Conservation (phyloP, 2,797 vertebrate species). For the Erethizon dorsatum region DNA sequence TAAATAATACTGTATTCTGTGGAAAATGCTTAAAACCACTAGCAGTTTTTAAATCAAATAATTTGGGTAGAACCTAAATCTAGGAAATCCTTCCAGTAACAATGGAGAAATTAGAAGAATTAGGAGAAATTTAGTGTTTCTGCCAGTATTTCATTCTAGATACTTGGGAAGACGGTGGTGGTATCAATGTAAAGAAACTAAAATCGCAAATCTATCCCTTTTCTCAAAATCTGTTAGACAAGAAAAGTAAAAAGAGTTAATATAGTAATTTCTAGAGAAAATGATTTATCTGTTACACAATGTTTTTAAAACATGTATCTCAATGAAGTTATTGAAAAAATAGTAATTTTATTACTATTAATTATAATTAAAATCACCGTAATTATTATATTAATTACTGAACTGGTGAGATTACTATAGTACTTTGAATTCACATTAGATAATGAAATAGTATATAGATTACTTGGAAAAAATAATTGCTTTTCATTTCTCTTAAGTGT, state of each 20-base stretch:
- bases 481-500: background rate
- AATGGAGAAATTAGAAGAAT: background rate
- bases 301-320: background rate
- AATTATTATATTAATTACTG: background rate
- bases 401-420: background rate
- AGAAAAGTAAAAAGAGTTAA: background rate
- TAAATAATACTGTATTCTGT: background rate
- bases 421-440: background rate
- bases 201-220: background rate
- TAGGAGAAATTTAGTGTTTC: background rate
- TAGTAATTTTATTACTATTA: background rate
- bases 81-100: background rate
- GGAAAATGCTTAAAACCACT: background rate
- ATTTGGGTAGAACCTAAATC: background rate
- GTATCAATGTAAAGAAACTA: background rate
- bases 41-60: background rate
- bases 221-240: background rate
- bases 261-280: background rate
- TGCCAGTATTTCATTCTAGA: background rate
- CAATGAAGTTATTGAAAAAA: background rate
- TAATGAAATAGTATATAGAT: background rate
- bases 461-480: background rate
- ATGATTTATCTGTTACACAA: background rate
- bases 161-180: rapidly evolving
- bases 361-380: background rate